phyloP scores from a whole-genome alignment of 1,140 invertebrate genomes.

The Dysdera silvatica region DNA sequence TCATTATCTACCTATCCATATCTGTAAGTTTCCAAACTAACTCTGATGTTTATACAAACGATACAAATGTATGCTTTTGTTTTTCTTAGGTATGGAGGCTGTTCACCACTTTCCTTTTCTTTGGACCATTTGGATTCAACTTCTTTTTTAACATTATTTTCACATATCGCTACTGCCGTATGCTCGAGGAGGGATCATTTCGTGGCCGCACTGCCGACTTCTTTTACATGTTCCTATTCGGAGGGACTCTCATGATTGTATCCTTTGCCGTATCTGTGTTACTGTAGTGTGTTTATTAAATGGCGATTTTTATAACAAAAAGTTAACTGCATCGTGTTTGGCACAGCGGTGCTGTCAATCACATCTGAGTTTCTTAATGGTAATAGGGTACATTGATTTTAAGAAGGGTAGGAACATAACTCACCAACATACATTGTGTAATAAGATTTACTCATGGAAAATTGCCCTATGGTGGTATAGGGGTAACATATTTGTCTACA shows the following conservation, averaged over 20 bases:
- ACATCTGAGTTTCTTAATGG: neutral
- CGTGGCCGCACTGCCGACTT: constrained; percentile 93
- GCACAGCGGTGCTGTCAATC: neutral
- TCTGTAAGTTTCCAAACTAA: constrained; percentile 7
- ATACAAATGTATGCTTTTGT: too few relatives aligned
- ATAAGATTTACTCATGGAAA: too few relatives aligned
- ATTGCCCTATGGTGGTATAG: too few relatives aligned
- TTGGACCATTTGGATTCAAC: constrained; percentile 96
- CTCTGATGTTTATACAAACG: constrained; percentile 10
- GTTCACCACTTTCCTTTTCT: constrained; percentile 95
- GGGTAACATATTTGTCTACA: too few relatives aligned
- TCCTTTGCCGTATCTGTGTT: constrained; percentile 36
- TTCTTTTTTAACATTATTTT: constrained; percentile 99
- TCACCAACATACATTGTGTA: too few relatives aligned
- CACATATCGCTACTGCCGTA: constrained; percentile 96
- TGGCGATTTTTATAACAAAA: neutral
- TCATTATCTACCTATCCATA: neutral
- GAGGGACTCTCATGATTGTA: constrained; percentile 60
- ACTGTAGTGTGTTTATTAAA: neutral
- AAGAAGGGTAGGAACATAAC: neutral
- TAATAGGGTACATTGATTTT: neutral
- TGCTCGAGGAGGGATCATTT: constrained; percentile 98
- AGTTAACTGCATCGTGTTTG: neutral
- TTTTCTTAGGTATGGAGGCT: constrained; percentile 77
- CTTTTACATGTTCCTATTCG: constrained; percentile 98